Evolutionary conservation across 2,113 vertebrate species (phyloP), one percentile per base, ranked within the genome.

Genomic region (Albula goreensis): DNA sequence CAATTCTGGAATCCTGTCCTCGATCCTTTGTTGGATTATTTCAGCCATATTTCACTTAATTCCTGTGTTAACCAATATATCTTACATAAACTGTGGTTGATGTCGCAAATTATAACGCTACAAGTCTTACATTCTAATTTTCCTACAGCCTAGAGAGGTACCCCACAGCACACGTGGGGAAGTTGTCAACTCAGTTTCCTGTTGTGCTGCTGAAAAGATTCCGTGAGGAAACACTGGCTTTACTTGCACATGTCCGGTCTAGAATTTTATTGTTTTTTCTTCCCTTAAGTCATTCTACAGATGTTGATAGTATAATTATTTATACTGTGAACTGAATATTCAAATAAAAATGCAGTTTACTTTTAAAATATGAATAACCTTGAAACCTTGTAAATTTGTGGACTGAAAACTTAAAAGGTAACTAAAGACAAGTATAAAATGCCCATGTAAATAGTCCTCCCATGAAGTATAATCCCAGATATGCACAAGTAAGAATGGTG

Each of bases 1-100:
- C 60, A 99, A 87, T 84, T 97, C 97, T 0, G 98, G 98, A 31
- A 99, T 90, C 3, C 97, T 92, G 25, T 98, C 97, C 93, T 99
- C 98, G 31, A 99, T 89, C 31, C 96, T 96, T 83, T 96, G 96
- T 92, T 99, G 97, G 0, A 97, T 88, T 19, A 97, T 88, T 91
- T 99, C 98, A 41, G 97, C 98, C 98, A 99, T 99, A 60, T 41
- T 85, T 11, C 11, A 63, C 0, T 51, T 79, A 15, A 25, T 70
- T 41, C 51, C 5, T 52, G 49, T 25, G n/a, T 48, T n/a, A 79
- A 50, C 4, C 82, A 4, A 31, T 80, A 81, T 25, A 79, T 6
- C 4, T 84, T 80, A 22, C 41, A 31, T 22, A 19, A 19, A 49
- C 52, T 50, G 22, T 70, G 60, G 15, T 3, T 66, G 15, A 66